A percentile compares a stretch with the other conserved stretches of the same genome.
Conservation (phyloP, 2,888 invertebrate species). For the Serrognathus titanus region DNA sequence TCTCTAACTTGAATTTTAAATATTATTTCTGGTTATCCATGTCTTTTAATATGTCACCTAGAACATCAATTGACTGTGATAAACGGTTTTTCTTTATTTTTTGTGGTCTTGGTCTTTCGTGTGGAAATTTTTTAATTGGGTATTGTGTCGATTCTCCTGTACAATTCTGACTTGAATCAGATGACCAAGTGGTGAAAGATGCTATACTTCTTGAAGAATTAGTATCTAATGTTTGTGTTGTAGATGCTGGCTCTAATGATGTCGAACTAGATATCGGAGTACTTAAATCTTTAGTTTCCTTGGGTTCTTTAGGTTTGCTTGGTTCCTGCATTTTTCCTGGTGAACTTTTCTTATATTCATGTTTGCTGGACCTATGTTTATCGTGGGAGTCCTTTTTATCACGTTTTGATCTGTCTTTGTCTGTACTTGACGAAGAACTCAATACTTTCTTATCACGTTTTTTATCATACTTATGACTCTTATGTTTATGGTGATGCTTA, state of each 20-base stretch:
- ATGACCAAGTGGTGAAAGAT: neutral
- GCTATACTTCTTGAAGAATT: neutral
- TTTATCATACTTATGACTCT: constrained; percentile 21
- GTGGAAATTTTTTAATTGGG: constrained; percentile 25
- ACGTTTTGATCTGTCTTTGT: constrained; percentile 17
- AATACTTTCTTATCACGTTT: constrained; percentile 20
- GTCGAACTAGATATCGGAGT: neutral
- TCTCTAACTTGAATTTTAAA: constrained; percentile 16
- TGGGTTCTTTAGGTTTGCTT: neutral
- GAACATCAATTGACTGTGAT: constrained; percentile 40
- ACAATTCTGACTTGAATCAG: constrained; percentile 3
- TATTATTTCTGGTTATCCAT: constrained; percentile 40
- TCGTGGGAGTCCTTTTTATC: constrained; percentile 17
- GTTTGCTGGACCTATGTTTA: constrained; percentile 5
- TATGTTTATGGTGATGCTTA: constrained; percentile 16
- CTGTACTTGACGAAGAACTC: constrained; percentile 12
- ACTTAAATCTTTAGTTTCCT: neutral
- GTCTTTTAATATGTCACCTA: constrained; percentile 47
- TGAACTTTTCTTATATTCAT: constrained; percentile 8
- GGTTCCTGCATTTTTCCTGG: neutral
- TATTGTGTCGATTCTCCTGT: neutral
- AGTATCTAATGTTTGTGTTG: neutral
- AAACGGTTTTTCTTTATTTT: constrained; percentile 35
- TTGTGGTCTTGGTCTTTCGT: constrained; percentile 33
- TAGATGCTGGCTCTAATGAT: neutral